Evolutionary conservation across 2,888 invertebrate genomes (phyloP).

Genomic region (Dicranocentrus wangi): DNA sequence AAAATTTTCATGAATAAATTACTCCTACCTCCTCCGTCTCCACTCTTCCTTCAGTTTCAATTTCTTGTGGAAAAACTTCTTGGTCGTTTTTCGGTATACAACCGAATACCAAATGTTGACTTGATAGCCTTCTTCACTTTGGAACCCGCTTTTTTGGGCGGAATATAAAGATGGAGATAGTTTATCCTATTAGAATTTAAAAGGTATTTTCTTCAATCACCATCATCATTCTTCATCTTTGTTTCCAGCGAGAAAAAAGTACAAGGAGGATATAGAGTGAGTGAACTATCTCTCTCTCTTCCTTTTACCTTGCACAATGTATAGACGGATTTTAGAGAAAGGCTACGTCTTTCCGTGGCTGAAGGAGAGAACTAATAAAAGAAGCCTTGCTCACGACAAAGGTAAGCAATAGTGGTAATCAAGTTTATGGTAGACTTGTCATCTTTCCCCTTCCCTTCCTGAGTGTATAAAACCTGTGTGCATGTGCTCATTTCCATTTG

Average conservation of each 20-base stretch:
- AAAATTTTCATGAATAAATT: slow-evolving; percentile 50
- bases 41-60: slow-evolving; percentile 17
- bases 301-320: slow-evolving; percentile 15
- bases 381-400: slow-evolving; percentile 32
- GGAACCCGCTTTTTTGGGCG: too few relatives aligned
- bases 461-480: not conserved
- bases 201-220: slow-evolving; percentile 36
- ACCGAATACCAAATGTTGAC: too few relatives aligned
- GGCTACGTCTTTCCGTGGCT: slow-evolving; percentile 37
- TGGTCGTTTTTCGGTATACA: too few relatives aligned
- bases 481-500: not conserved
- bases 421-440: slow-evolving; percentile 53
- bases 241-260: not conserved
- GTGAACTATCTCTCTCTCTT: not conserved
- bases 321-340: slow-evolving; percentile 27
- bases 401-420: slow-evolving; percentile 57
- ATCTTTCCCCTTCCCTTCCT: slow-evolving; percentile 25
- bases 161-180: slow-evolving; percentile 17
- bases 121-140: too few relatives aligned
- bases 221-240: slow-evolving; percentile 22
- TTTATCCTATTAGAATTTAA: slow-evolving; percentile 49
- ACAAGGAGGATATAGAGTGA: too few relatives aligned
- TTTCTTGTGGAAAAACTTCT: not conserved
- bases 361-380: slow-evolving; percentile 10
- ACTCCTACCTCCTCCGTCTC: slow-evolving; percentile 1